Percentiles rank a stretch among this genome's conserved stretches.
phyloP scores from a whole-genome alignment of 1,140 invertebrate genomes.

The Holotrichia oblita region DNA sequence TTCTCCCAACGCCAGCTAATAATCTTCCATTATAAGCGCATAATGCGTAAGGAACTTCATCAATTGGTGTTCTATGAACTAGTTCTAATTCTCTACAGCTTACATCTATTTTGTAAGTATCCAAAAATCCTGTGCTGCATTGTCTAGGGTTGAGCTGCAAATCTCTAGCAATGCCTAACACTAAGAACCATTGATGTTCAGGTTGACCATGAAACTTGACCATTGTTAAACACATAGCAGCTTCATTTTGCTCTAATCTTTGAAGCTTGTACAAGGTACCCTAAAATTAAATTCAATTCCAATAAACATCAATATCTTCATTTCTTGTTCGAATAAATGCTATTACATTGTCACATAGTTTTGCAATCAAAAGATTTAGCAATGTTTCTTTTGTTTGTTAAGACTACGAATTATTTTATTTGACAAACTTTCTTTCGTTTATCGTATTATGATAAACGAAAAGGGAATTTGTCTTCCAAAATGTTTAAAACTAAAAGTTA shows the following conservation, averaged over 20 bases:
- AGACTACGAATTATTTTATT: background rate
- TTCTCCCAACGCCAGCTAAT: slow-evolving; percentile 91
- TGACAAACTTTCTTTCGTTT: slow-evolving; percentile 26
- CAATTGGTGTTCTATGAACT: slow-evolving; percentile 92
- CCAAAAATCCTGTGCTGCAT: slow-evolving; percentile 82
- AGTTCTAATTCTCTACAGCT: slow-evolving; percentile 86
- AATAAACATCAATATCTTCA: too few relatives aligned
- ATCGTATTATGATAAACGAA: background rate
- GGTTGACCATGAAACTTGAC: slow-evolving; percentile 65
- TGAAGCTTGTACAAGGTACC: slow-evolving; percentile 82
- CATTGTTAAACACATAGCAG: slow-evolving; percentile 84
- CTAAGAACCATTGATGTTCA: slow-evolving; percentile 77
- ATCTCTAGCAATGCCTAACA: slow-evolving; percentile 92
- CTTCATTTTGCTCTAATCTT: slow-evolving; percentile 95
- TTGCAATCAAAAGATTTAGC: slow-evolving; percentile 15
- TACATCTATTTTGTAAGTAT: slow-evolving; percentile 83
- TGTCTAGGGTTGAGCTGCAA: slow-evolving; percentile 87
- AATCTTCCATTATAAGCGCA: slow-evolving; percentile 92
- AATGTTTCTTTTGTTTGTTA: slow-evolving; percentile 14
- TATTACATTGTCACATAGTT: background rate
- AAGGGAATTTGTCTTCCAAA: background rate
- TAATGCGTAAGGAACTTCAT: slow-evolving; percentile 91
- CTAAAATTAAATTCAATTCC: slow-evolving; percentile 55
- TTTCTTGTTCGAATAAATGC: too few relatives aligned
- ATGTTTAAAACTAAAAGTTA: slow-evolving; percentile 23